Base-by-base conservation (phyloP, 2,797 vertebrate genomes). In the Acridotheres tristis region DNA sequence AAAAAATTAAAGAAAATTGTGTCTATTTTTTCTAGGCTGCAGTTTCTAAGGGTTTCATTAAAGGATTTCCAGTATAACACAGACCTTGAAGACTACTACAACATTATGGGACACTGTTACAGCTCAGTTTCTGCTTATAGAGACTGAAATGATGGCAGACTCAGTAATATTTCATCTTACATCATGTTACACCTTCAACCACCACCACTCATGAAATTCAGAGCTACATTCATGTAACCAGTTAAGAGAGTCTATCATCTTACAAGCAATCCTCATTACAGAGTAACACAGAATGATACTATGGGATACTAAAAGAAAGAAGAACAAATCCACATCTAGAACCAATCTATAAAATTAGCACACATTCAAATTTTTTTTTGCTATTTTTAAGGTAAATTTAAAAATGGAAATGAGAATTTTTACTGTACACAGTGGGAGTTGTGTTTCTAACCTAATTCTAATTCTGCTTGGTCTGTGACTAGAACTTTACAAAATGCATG, bases 331-430 rank as follows among this genome's bases (percentile, higher is more conserved):
- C 8, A 53, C 18, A 76, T 32, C 32, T 45, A 76, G 55, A 92
- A 61, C 38, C 18, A 65, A 20, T 66, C 26, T 13, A 25, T 16
- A 69, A 79, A 77, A 51, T 26, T 55, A 68, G 47, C 7, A 73
- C 9, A 43, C 7, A 12, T 5, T 38, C 7, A 1, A 3, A 15
- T 16, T 6, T 42, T 25, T 25, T 53, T 40, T 45, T 21, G 0
- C n/a, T 30, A 4, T 6, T 86, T 63, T 77, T 30, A 74, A 69
- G 59, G 43, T 18, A 7, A 61, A 76, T 32, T 72, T 79, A 38
- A 40, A 89, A 85, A 53, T 14, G 6, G 26, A 79, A 79, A 34
- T 11, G 6, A 34, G 4, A 88, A 43, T 5, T n/a, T 82, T 50
- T 34, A 38, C 23, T 65, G 17, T 8, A 38, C 7, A 16, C 1